phyloP scores from a whole-genome alignment of 2,888 invertebrate species.

The Teleogryllus oceanicus region DNA sequence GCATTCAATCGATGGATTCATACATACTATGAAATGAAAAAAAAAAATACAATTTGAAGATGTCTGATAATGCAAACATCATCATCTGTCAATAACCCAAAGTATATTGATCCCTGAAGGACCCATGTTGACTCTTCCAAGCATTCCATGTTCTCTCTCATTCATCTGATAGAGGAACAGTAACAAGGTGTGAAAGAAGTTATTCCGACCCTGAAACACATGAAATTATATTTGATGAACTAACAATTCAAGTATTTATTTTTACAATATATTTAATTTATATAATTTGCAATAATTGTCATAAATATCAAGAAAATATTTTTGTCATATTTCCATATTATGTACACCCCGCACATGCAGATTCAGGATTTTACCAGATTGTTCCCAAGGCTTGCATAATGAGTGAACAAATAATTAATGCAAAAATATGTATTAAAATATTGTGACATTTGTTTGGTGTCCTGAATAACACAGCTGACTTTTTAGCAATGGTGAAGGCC shows the following conservation, averaged over 20 bases:
- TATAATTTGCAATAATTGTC: slow-evolving; percentile 4
- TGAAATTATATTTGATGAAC: slow-evolving; percentile 30
- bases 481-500: no score
- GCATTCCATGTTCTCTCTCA: slow-evolving; percentile 66
- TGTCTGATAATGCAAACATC: no score
- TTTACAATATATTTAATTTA: background rate
- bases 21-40: no score
- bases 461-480: no score
- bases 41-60: no score
- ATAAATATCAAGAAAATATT: background rate
- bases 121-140: slow-evolving; percentile 74
- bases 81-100: slow-evolving; percentile 65
- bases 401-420: no score
- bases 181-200: slow-evolving; percentile 80
- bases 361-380: no score
- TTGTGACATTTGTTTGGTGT: no score
- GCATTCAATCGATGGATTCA: no score
- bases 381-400: no score
- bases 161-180: slow-evolving; percentile 76
- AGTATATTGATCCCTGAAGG: slow-evolving; percentile 79
- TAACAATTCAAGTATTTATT: slow-evolving; percentile 22
- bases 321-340: background rate
- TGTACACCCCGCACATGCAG: no score
- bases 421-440: no score
- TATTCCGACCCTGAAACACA: slow-evolving; percentile 71